Evolutionary conservation across 37 sponge, comb jelly and placozoan genomes (phyloP), one percentile per base, ranked within the genome.

Genomic region (Haliclona indistincta): DNA sequence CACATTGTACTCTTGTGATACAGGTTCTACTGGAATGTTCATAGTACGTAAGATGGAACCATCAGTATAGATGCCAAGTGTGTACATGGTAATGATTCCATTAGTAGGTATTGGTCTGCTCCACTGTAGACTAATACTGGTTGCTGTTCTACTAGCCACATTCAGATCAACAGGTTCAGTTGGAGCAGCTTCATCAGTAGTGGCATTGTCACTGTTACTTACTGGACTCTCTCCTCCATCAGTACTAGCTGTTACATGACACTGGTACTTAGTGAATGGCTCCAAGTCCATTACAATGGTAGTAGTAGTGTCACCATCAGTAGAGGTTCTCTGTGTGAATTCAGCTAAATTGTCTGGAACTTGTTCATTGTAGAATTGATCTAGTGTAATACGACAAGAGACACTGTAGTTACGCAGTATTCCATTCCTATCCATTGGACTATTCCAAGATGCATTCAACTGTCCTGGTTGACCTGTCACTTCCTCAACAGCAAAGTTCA

Each of bases 381-480:
- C 51, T 47, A 15, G 15, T 17, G 51, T 17, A n/a, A 68, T 19
- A 0, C 56, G 54, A 52, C 72, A 84, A 39, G 19, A 28, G 38
- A 84, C 55, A 42, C 52, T 63, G 35, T 84, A 84, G 54, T 15
- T 32, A 0, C 45, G 38, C 11, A 84, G 68, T 23, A 77, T 44
- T 4, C 84, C 84, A 84, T 84, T 84, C 2, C 72, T 23, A 1
- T 63, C 54, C 20, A 1, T 44, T 19, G 84, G 84, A 1, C 4
- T 38, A 25, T 32, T 33, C 84, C 84, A 84, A 1, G 56, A 32
- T 2, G 68, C 74, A 20, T 22, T 43, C 2, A 81, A 45, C 39
- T 3, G 13, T 4, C 23, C 13, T 36, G 82, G 41, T 33, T 34
- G 19, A 30, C 60, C 19, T 10, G 26, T 6, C 5, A 44, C 30